Conservation (phyloP, 1,140 invertebrate species). For the Trinorchestia longiramus region DNA sequence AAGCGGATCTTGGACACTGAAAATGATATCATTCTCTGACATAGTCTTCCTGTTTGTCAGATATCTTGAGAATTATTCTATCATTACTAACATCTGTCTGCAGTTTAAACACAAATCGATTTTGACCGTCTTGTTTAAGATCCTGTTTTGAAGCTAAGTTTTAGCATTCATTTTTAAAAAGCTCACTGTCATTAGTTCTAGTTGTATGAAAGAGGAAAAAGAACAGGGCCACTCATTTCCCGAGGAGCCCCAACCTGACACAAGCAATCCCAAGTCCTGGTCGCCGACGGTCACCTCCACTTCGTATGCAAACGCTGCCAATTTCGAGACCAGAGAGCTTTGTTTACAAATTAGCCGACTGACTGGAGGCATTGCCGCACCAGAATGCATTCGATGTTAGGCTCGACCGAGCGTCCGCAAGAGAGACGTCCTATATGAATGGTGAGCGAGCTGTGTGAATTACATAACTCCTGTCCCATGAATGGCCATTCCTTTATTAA, state of each 20-base stretch:
- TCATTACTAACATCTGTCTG: not conserved
- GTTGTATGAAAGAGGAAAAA: not conserved
- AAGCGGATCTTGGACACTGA: not conserved
- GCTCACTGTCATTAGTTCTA: not conserved
- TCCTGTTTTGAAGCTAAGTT: not conserved
- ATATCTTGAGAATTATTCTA: not conserved
- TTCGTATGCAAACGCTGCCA: conserved; percentile 53
- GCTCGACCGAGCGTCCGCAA: too few species aligned
- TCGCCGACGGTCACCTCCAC: conserved; percentile 34
- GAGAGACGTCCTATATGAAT: not conserved
- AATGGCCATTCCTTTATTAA: not conserved
- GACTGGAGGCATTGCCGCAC: conserved; percentile 44
- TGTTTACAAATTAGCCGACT: conserved; percentile 53
- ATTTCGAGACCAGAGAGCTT: conserved; percentile 52
- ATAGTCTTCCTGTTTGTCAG: not conserved
- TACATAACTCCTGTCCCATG: not conserved
- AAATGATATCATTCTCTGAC: not conserved
- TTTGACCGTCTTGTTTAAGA: not conserved
- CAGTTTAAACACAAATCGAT: not conserved
- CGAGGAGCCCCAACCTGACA: not conserved
- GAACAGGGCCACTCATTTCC: not conserved
- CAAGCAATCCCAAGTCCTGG: conserved; percentile 1
- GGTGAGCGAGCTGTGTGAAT: not conserved
- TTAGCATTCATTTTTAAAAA: not conserved
- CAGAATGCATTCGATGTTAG: not conserved